Evolutionary conservation across 2,797 vertebrate species (phyloP), one percentile per base, ranked within the genome.

Genomic region (Valencia hispanica): DNA sequence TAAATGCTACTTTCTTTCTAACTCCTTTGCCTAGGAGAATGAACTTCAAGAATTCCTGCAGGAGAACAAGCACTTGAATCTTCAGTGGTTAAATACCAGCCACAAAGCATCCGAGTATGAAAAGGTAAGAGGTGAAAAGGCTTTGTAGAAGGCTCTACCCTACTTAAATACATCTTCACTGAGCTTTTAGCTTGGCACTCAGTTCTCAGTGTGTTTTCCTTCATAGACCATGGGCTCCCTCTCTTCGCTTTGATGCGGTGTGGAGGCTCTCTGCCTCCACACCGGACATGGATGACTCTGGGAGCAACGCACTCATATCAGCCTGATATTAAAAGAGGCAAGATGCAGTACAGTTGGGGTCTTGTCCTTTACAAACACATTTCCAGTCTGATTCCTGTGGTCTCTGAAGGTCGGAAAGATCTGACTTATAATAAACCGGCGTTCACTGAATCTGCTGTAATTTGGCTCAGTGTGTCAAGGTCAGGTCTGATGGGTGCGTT

Each of bases 21-120:
- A 47, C 65, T 86, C 39, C 83, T 81, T 84, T 68, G 81, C 80
- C 25, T 74, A 99, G 97, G 96, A 96, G 92, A 92, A 96, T 95
- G 96, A 96, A 90, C 94, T 96, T 91, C 95, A 96, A 89, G 95
- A 96, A 94, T 96, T 94, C 72, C 88, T 93, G 79, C 94, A 93
- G 81, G 95, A 94, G 85, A 94, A 94, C 84, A 92, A 87, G 55
- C 90, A 89, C 86, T 87, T 97, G 93, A 97, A 94, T 90, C 91
- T 93, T 73, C 95, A 95, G 73, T 87, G 96, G 92, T 96, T 92
- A 82, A 93, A 84, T 88, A 93, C 51, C 68, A 90, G 84, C 82
- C 86, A 90, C 87, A 92, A 91, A 77, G 65, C 88, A 39, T 88
- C 88, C 83, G 95, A 95, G 22, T 92, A 94, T 94, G 95, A 95